Evolutionary conservation across 2,797 vertebrate genomes (phyloP), one percentile per base, ranked within the genome.

Genomic region (Sebastes dallii): DNA sequence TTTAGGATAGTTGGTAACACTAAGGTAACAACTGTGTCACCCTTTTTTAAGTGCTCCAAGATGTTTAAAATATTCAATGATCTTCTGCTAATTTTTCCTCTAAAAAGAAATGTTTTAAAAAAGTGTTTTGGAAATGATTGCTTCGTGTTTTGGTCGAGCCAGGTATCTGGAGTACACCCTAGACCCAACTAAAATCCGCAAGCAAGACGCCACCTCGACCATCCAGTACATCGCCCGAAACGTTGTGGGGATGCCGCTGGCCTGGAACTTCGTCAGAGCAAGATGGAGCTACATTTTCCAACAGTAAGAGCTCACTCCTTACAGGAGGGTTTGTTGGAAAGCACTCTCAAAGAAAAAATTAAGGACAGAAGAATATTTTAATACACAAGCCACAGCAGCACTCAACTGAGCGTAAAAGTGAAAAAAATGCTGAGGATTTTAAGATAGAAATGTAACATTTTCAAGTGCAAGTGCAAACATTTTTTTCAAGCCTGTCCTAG

Each of bases 91-190:
- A 18, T 20, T 34, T 25, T 42, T 66, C 50, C 12, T 59, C 30
- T 32, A 13, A 29, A 27, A 27, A 46, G 3, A 60, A 32, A 56
- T 58, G 1, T 54, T 5, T 75, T 9, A n/a, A 46, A 14, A 14
- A 0, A 8, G 4, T 22, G 14, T 62, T 54, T 55, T 55, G 13
- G 24, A 42, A 59, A 55, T 29, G 0, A 34, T 24, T 55, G 76
- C 10, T 65, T n/a, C 1, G 29, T 55, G 4, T 77, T 86, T 78
- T 25, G 30, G 6, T 55, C 42, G 54, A 66, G 6, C 1, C 90
- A 99, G 98, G 91, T 99, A 97, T 87, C 95, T 99, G 87, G 77
- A 94, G 10, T 99, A 97, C 89, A 85, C 95, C 0, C 70, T 99
- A 0, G 91, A 99, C 83, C 60, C 97, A 2, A 66, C 27, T 0